Base-by-base conservation (phyloP, 1,140 invertebrate species). In the Drosophila pseudoananassae region DNA sequence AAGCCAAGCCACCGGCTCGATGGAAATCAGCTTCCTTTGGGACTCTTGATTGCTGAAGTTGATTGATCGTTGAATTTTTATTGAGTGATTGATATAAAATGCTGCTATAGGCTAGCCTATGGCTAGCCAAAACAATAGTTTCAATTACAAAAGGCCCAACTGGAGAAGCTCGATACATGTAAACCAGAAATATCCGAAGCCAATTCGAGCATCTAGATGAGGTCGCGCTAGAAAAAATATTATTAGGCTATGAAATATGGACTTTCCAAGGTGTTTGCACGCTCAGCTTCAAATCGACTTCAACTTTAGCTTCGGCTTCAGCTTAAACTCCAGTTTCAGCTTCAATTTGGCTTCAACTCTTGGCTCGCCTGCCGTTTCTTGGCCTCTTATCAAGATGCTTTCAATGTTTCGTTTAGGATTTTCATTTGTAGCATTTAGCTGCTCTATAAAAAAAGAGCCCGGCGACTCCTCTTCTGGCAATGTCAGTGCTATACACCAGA, bases 351-450 rank as follows among this genome's bases (percentile, higher is more conserved):
- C 57, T 52, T 36, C 29, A 51, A 43, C 61, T 55, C 43, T 23
- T n/a, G 43, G 38, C 65, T 70, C 65, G 66, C 66, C 66, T 70
- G 66, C 66, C 66, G 66, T 70, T 70, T 69, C 63, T 49, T 20
- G 51, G 31, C 14, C 20, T 31, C 78, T 88, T 88, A 88, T 88
- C 83, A 88, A 88, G 83, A 88, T 88, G 83, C 83, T 78, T 88
- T 79, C 83, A 83, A 88, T 88, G 66, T 88, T 81, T 81, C 83
- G 84, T 89, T 88, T 88, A 88, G 84, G 76, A 83, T 89, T 88
- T 88, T 88, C 83, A 88, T 88, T 88, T 88, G 84, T 79, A 88
- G 78, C 84, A 88, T 88, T 88, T 88, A 88, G 83, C 69, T 87
- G 65, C 77, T 85, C 80, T 76, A 83, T 71, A 84, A 84, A 84